Evolutionary conservation across 2,797 vertebrate species (phyloP).

Genomic region (Saxicola maurus): DNA sequence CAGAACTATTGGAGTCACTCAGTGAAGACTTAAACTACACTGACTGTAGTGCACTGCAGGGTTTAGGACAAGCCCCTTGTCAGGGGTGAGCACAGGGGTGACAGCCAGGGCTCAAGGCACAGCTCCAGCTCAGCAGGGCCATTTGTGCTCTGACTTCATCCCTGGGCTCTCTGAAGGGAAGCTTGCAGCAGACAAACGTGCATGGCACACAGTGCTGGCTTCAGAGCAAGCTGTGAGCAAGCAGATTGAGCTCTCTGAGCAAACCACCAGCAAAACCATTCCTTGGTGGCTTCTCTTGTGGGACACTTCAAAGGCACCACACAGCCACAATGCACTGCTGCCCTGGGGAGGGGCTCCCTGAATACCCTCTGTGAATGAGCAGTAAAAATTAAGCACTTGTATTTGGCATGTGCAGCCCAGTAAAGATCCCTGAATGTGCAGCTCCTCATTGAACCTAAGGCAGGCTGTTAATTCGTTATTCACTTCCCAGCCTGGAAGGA

Average conservation of each 20-base stretch:
- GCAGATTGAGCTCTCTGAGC: conserved; percentile 12
- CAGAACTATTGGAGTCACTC: background rate
- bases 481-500: conserved; percentile 68
- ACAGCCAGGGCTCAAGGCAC: background rate
- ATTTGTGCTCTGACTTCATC: background rate
- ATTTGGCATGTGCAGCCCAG: conserved; percentile 57
- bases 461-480: conserved; percentile 70
- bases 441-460: conserved; percentile 61
- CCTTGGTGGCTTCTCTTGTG: conserved; percentile 39
- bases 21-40: background rate
- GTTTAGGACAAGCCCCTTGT: background rate
- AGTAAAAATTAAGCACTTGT: conserved; percentile 22
- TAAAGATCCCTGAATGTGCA: conserved; percentile 65
- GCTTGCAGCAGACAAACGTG: background rate
- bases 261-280: background rate
- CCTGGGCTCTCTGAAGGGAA: background rate
- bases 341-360: conserved; percentile 19
- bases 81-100: background rate
- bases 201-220: background rate
- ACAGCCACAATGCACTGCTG: conserved; percentile 6
- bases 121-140: background rate
- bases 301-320: conserved; percentile 57
- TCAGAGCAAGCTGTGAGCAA: background rate
- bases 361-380: conserved; percentile 33
- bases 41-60: background rate